Evolutionary conservation across 2,113 vertebrate species (phyloP), one percentile per base, ranked within the genome.

Genomic region (Alouatta palliata): DNA sequence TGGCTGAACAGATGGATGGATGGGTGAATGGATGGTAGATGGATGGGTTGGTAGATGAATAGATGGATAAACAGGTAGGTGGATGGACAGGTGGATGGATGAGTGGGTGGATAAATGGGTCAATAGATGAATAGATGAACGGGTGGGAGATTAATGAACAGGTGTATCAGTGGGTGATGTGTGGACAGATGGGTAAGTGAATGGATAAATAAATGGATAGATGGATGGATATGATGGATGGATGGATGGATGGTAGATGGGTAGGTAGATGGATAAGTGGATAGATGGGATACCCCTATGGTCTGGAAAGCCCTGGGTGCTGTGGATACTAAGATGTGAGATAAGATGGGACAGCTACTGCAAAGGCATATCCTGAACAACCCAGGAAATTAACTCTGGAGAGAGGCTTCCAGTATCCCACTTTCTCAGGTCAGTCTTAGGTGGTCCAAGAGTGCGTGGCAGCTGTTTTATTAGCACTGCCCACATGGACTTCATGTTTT

Each of bases 21-120:
- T 52, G 6, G 8, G 14, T 8, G 0, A 7, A 10, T 47, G 8
- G 25, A 0, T 58, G 6, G 13, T 56, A 3, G 8, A 19, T 6
- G 0, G 10, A 10, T 47, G 8, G 25, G 0, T 58, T 4, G 13
- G 0, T 84, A 0, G 19, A 1, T 47, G 32, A 8, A 73, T 4
- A 3, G 5, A 5, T 68, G 25, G 21, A 14, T 37, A 6, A 10
- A 5, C 16, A 1, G 25, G 4, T 30, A 2, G 3, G 8, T 5
- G 16, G 5, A 6, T 52, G 6, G 6, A 32, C 23, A 23, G 30
- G 27, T 61, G 11, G 25, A 6, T 49, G 27, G 47, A 19, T 32
- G 40, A 35, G 32, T 21, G 10, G 20, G 12, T 94, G n/a, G 35
- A 35, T 66, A 3, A 20, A 16, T 68, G 9, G 45, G 10, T 47